These are phyloP conservation scores for Amphiprion ocellaris DNA, from an alignment of 2,113 vertebrate genomes.

Conservation along the genomic window DNA sequence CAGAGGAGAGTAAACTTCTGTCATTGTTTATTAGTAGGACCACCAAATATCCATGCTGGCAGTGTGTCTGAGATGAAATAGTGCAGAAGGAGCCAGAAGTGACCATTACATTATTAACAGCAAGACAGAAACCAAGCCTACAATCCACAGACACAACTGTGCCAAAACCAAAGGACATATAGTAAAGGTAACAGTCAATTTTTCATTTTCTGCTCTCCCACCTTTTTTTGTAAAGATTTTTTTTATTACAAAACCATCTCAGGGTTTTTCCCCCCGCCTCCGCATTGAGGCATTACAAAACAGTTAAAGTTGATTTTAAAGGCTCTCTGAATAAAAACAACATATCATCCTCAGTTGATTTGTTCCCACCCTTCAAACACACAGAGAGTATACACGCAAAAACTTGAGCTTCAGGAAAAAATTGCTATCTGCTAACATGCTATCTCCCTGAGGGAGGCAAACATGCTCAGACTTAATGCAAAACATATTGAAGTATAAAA, in stretches of 20 bases:
- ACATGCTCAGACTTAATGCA: slow-evolving; percentile 61
- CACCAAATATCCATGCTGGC: slow-evolving; percentile 58
- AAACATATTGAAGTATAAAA: slow-evolving; percentile 61
- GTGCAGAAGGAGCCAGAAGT: slow-evolving; percentile 28
- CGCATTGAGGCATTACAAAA: background rate
- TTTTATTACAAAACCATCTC: slow-evolving; percentile 10
- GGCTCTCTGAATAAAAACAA: slow-evolving; percentile 34
- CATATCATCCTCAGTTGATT: slow-evolving; percentile 5
- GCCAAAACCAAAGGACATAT: slow-evolving; percentile 36
- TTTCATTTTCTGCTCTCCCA: background rate
- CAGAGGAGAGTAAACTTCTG: slow-evolving; percentile 28
- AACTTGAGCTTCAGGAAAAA: slow-evolving; percentile 41
- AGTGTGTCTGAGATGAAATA: slow-evolving; percentile 48
- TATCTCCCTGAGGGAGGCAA: slow-evolving; percentile 55
- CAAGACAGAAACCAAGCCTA: slow-evolving; percentile 40
- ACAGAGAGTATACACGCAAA: slow-evolving; percentile 28
- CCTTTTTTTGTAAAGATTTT: slow-evolving; percentile 1
- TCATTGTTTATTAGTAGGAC: slow-evolving; percentile 65
- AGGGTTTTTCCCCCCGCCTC: slow-evolving; percentile 5
- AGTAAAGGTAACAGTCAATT: slow-evolving; percentile 3
- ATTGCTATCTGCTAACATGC: slow-evolving; percentile 57
- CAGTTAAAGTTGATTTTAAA: slow-evolving; percentile 19
- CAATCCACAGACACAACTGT: slow-evolving; percentile 17
- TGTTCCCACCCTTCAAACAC: background rate
- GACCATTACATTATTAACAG: slow-evolving; percentile 61